phyloP scores from a whole-genome alignment of 2,113 vertebrate species.

The Halcyon malimbica region DNA sequence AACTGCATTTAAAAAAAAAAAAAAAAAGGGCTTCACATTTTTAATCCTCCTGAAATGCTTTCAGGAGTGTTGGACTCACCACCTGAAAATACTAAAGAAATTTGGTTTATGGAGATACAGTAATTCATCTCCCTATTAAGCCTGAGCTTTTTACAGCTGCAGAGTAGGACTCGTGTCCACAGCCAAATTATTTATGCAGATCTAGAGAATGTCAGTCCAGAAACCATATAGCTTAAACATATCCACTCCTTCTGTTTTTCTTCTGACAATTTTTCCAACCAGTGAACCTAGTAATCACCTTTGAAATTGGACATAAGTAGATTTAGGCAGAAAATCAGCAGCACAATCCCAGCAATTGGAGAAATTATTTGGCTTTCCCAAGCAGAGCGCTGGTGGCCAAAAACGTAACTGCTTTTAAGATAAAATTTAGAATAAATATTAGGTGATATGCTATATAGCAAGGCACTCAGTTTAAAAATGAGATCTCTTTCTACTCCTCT shows the following conservation, averaged over 20 bases:
- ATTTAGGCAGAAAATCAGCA: slow-evolving; percentile 10
- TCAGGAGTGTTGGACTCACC: neutral
- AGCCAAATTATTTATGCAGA: slow-evolving; percentile 54
- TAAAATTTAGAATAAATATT: neutral
- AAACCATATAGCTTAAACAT: slow-evolving; percentile 7
- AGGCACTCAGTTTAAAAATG: neutral
- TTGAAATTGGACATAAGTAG: neutral
- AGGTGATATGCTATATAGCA: neutral
- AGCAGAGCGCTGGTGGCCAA: neutral
- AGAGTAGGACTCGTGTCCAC: neutral
- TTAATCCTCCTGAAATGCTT: neutral
- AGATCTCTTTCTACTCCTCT: neutral
- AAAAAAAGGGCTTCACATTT: neutral
- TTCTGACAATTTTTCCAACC: slow-evolving; percentile 27
- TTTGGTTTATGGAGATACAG: neutral
- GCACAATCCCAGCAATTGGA: neutral
- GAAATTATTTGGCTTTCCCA: neutral
- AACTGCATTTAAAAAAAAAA: neutral
- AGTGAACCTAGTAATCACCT: neutral
- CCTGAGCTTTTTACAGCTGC: neutral
- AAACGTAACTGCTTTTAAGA: neutral
- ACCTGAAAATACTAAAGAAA: slow-evolving; percentile 24
- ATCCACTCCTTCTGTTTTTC: neutral
- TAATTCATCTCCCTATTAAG: neutral
- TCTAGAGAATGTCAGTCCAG: neutral